Percentiles rank a stretch among this genome's conserved stretches.
These are phyloP conservation scores for Chalcis sispes DNA, from an alignment of 2,888 invertebrate species.

Conservation along the genomic window DNA sequence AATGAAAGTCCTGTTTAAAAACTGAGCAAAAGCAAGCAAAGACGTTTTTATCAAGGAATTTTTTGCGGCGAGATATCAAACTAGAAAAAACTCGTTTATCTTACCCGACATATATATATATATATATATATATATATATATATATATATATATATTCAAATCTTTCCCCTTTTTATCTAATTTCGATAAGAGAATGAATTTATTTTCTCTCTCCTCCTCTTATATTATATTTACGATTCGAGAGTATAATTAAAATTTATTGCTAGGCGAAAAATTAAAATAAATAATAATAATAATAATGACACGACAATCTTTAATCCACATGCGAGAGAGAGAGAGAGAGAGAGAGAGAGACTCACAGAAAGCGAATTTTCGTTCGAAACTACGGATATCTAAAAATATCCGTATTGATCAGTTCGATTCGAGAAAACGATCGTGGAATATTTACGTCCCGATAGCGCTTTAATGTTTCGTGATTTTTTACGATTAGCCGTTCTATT, in stretches of 20 bases:
- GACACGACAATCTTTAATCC: not conserved
- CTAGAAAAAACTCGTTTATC: slow-evolving; percentile 42
- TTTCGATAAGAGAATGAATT: slow-evolving; percentile 25
- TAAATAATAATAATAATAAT: slow-evolving; percentile 1
- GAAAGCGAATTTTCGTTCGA: not conserved
- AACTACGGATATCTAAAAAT: slow-evolving; percentile 16
- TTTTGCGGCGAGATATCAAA: slow-evolving; percentile 23
- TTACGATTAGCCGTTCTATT: too few species aligned
- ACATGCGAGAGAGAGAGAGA: not conserved
- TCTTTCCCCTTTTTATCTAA: slow-evolving; percentile 23
- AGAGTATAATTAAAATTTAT: slow-evolving; percentile 11
- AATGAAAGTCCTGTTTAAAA: slow-evolving; percentile 21
- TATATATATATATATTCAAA: slow-evolving; percentile 11
- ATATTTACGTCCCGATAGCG: too few species aligned
- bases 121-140: too few species aligned
- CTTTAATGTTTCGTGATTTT: too few species aligned
- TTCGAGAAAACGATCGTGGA: not conserved
- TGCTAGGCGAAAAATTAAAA: not conserved
- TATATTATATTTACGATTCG: slow-evolving; percentile 27
- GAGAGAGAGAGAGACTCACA: too few species aligned
- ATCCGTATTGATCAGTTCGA: not conserved
- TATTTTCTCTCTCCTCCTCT: slow-evolving; percentile 14
- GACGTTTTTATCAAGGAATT: slow-evolving; percentile 1
- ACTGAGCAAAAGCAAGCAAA: slow-evolving; percentile 1
- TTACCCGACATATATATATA: not conserved